Conservation (phyloP, 1,140 invertebrate species). For the Polyergus mexicanus region DNA sequence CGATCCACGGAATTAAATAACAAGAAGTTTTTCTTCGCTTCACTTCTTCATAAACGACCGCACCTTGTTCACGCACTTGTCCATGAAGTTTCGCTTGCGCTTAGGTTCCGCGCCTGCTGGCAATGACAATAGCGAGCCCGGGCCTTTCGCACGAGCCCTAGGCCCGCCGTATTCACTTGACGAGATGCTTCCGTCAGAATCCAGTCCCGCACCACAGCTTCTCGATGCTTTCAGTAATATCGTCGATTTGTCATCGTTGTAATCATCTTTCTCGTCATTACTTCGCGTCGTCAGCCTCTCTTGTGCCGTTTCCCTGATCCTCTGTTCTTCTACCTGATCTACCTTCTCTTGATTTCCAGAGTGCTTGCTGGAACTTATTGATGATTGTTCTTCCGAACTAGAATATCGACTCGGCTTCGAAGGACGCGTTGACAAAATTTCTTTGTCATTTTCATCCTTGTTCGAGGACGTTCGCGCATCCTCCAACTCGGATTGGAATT, state of each 20-base stretch:
- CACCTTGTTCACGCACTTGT: slow-evolving; percentile 92
- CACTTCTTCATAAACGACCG: slow-evolving; percentile 90
- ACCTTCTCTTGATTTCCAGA: slow-evolving; percentile 9
- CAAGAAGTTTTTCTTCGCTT: slow-evolving; percentile 72
- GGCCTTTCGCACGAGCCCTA: slow-evolving; percentile 60
- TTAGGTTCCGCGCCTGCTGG: slow-evolving; percentile 84
- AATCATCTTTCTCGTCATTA: slow-evolving; percentile 32
- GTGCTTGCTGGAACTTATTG: not conserved
- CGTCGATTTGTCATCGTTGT: slow-evolving; percentile 70
- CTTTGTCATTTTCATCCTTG: slow-evolving; percentile 23
- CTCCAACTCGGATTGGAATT: slow-evolving; percentile 44
- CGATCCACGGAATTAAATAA: slow-evolving; percentile 77
- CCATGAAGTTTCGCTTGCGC: slow-evolving; percentile 91
- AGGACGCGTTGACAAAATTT: slow-evolving; percentile 10
- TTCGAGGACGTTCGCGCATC: slow-evolving; percentile 8
- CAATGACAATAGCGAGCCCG: slow-evolving; percentile 82
- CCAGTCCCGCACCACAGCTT: slow-evolving; percentile 83
- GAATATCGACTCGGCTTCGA: slow-evolving; percentile 53
- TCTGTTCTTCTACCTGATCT: slow-evolving; percentile 5
- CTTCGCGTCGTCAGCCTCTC: slow-evolving; percentile 62
- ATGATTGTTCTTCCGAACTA: slow-evolving; percentile 52
- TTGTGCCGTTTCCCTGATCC: slow-evolving; percentile 5
- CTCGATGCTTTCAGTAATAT: slow-evolving; percentile 78
- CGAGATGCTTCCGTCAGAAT: slow-evolving; percentile 76
- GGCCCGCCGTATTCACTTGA: slow-evolving; percentile 73